phyloP scores from a whole-genome alignment of 2,888 invertebrate genomes.

The Acanthosepion pharaonis region DNA sequence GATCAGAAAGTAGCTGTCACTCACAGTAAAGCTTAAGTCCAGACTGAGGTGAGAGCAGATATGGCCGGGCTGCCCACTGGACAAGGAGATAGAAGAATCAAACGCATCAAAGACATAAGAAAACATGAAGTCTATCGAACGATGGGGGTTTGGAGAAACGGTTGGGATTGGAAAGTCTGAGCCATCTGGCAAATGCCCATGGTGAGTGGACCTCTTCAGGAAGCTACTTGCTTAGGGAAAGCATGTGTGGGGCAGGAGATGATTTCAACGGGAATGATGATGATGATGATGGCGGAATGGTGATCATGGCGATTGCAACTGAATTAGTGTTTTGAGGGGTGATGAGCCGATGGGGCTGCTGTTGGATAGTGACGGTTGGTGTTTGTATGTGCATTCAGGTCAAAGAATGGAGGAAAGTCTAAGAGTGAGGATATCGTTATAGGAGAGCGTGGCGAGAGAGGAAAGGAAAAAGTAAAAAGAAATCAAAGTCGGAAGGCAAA shows the following conservation, averaged over 20 bases:
- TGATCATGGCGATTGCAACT: background rate
- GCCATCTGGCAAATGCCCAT: conserved; percentile 14
- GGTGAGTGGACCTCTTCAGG: background rate
- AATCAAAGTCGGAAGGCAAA: background rate
- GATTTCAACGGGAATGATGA: background rate
- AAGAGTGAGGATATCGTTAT: background rate
- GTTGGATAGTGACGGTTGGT: background rate
- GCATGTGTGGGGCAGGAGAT: background rate
- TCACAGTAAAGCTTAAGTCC: conserved; percentile 9
- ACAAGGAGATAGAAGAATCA: background rate
- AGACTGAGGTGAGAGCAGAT: background rate
- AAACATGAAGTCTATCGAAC: background rate
- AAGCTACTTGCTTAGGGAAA: background rate
- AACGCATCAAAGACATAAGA: background rate
- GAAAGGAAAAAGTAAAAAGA: background rate
- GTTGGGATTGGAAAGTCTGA: background rate
- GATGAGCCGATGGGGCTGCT: no score
- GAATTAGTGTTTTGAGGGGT: background rate
- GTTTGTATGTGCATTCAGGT: background rate
- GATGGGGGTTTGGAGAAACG: background rate
- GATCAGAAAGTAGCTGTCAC: conserved; percentile 33
- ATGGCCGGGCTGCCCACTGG: background rate
- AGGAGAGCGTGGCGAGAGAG: background rate
- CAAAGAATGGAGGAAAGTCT: background rate
- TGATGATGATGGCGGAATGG: background rate